These are phyloP conservation scores for Pollenia angustigena DNA, from an alignment of 2,888 invertebrate species.

Conservation along the genomic window DNA sequence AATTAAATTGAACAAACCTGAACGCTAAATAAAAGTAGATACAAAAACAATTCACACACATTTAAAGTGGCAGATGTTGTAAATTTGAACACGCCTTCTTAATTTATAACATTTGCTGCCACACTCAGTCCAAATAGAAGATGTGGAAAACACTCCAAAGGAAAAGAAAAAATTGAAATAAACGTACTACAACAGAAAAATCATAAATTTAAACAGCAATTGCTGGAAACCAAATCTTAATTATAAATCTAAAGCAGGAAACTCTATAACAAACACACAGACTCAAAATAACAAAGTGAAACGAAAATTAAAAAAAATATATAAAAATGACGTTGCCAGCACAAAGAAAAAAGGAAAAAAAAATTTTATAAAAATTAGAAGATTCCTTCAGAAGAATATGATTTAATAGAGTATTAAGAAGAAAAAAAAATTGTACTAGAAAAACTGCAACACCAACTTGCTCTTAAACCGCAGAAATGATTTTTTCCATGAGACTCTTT, in stretches of 20 bases:
- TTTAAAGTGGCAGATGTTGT: conserved; percentile 50
- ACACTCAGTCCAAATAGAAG: conserved; percentile 40
- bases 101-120: conserved; percentile 70
- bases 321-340: conserved; percentile 67
- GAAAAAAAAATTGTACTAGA: neutral
- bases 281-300: conserved; percentile 17
- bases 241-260: conserved; percentile 82
- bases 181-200: conserved; percentile 45
- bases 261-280: conserved; percentile 76
- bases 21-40: conserved; percentile 44
- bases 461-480: conserved; percentile 69
- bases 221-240: conserved; percentile 83
- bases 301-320: conserved; percentile 47
- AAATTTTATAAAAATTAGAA: conserved; percentile 6
- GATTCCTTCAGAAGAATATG: conserved; percentile 77
- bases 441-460: conserved; percentile 29
- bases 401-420: conserved; percentile 80
- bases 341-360: neutral
- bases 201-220: conserved; percentile 81
- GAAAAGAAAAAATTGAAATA: neutral
- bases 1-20: conserved; percentile 65
- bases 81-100: conserved; percentile 55
- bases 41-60: conserved; percentile 54
- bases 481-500: conserved; percentile 61
- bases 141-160: conserved; percentile 47